These are phyloP conservation scores for Alca torda DNA, from an alignment of 2,797 vertebrate species.

Conservation along the genomic window DNA sequence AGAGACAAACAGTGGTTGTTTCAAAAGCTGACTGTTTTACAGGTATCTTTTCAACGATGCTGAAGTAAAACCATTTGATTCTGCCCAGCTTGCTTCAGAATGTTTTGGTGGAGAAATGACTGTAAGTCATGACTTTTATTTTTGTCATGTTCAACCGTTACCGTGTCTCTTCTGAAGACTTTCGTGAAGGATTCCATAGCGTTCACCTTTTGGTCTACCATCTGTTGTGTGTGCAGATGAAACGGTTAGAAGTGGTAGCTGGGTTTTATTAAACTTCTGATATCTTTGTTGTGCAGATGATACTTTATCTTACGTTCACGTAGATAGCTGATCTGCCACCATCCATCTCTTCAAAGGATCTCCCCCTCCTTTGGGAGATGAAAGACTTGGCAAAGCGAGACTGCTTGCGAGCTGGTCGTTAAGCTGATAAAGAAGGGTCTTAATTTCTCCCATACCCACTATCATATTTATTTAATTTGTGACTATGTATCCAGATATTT, in stretches of 20 bases:
- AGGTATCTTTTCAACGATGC: conserved; percentile 99
- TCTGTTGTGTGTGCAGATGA: neutral
- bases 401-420: neutral
- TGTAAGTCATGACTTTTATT: conserved; percentile 75
- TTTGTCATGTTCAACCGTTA: neutral
- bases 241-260: neutral
- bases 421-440: neutral
- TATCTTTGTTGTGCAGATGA: neutral
- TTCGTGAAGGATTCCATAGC: rapidly evolving
- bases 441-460: neutral
- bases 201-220: neutral
- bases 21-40: conserved; percentile 2
- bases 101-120: conserved; percentile 99
- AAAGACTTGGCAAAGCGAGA: neutral
- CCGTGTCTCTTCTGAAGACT: neutral
- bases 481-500: neutral
- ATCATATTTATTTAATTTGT: neutral
- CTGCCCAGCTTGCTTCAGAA: conserved; percentile 95
- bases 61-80: conserved; percentile 98
- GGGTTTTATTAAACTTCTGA: neutral
- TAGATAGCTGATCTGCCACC: neutral
- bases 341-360: neutral
- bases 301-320: neutral
- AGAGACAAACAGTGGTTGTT: neutral
- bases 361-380: neutral